These are phyloP conservation scores for Mamestra brassicae DNA, from an alignment of 2,888 invertebrate genomes.

Conservation along the genomic window DNA sequence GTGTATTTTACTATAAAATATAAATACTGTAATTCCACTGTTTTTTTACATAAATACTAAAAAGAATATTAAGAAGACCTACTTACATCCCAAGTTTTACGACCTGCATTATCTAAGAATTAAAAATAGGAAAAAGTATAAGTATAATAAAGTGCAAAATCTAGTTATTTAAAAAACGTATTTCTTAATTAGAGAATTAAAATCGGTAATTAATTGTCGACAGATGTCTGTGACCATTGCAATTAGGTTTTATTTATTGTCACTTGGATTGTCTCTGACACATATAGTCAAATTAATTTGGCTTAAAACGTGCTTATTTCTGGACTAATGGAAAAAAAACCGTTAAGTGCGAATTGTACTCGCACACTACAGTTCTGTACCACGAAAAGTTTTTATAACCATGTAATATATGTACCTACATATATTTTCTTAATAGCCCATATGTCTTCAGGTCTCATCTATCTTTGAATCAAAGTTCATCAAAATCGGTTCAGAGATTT, in stretches of 20 bases:
- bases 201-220: constrained; percentile 13
- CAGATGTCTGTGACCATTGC: constrained; percentile 16
- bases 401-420: too few species aligned
- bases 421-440: too few species aligned
- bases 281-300: constrained; percentile 1
- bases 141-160: constrained; percentile 32
- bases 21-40: not conserved
- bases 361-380: not conserved
- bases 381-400: not conserved
- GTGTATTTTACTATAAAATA: not conserved
- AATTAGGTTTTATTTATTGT: constrained; percentile 27
- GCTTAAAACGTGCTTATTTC: not conserved
- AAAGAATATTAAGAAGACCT: not conserved
- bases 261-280: not conserved
- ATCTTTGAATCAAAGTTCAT: too few species aligned
- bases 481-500: too few species aligned
- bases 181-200: constrained; percentile 38
- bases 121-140: constrained; percentile 11
- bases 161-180: constrained; percentile 23
- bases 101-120: constrained; percentile 14
- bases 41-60: not conserved
- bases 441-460: too few species aligned
- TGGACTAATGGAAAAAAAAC: not conserved
- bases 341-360: not conserved
- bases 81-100: constrained; percentile 19